Evolutionary conservation across 2,888 invertebrate species (phyloP).

Genomic region (Lepidochrysops patricia): DNA sequence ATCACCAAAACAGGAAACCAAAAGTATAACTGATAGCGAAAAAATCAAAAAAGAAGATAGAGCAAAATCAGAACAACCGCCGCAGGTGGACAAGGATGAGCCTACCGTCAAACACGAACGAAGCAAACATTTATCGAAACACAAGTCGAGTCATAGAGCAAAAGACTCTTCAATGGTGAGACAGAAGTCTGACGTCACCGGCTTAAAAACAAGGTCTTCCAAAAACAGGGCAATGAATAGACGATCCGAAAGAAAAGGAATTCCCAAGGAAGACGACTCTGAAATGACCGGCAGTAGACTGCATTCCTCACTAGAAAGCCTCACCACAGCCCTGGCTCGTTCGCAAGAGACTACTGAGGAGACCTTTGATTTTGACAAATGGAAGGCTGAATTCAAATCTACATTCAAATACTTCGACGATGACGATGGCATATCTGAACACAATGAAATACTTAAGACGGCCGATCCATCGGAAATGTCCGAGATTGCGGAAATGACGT

Average conservation of each 20-base stretch:
- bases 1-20: slow-evolving; percentile 60
- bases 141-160: slow-evolving; percentile 42
- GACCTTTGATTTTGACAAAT: slow-evolving; percentile 61
- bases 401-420: slow-evolving; percentile 61
- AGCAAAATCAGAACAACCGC: slow-evolving; percentile 59
- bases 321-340: slow-evolving; percentile 54
- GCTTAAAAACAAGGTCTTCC: slow-evolving; percentile 64
- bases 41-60: slow-evolving; percentile 40
- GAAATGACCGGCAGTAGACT: slow-evolving; percentile 57
- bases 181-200: slow-evolving; percentile 78
- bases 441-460: slow-evolving; percentile 54
- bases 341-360: slow-evolving; percentile 63
- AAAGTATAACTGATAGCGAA: slow-evolving; percentile 34
- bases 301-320: slow-evolving; percentile 62
- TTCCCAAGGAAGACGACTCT: slow-evolving; percentile 36
- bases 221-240: slow-evolving; percentile 48
- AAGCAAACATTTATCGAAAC: slow-evolving; percentile 30
- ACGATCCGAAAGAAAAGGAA: slow-evolving; percentile 44
- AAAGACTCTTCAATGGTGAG: slow-evolving; percentile 58
- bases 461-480: slow-evolving; percentile 68
- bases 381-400: slow-evolving; percentile 59
- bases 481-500: slow-evolving; percentile 68
- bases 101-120: slow-evolving; percentile 30
- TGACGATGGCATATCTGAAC: slow-evolving; percentile 55
- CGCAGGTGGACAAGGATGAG: slow-evolving; percentile 25